Conservation (phyloP, 2,113 vertebrate species). For the Bos indicus region DNA sequence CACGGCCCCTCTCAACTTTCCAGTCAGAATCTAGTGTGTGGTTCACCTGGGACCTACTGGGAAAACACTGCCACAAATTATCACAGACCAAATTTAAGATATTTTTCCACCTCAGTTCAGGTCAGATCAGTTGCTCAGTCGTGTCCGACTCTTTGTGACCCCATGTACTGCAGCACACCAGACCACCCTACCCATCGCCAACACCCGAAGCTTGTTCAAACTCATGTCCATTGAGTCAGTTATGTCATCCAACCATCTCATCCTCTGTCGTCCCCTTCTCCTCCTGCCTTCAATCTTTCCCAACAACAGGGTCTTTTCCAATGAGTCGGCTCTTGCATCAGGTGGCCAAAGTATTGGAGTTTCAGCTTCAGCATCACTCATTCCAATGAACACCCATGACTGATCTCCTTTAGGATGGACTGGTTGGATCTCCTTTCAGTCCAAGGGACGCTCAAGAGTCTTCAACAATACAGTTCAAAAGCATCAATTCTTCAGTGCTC, state of each 20-base stretch:
- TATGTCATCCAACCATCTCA: background rate
- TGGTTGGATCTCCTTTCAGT: background rate
- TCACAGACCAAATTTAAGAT: background rate
- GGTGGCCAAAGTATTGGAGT: background rate
- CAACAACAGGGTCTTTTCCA: background rate
- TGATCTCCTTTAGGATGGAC: background rate
- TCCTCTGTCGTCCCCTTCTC: background rate
- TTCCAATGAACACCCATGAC: background rate
- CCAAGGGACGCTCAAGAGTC: background rate
- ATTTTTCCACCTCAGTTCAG: background rate
- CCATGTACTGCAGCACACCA: accelerated
- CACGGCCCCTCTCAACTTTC: background rate
- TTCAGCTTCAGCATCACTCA: background rate
- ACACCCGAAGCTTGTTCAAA: background rate
- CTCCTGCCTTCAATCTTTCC: background rate
- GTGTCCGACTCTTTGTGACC: accelerated
- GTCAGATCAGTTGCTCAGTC: background rate
- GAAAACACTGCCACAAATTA: background rate
- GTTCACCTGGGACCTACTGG: background rate
- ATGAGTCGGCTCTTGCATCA: background rate
- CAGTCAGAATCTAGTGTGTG: background rate
- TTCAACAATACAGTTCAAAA: background rate
- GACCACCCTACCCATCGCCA: too few species aligned
- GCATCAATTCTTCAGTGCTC: accelerated
- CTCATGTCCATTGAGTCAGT: background rate